Conservation (phyloP, 2,888 invertebrate species). For the Ethmia dodecea region DNA sequence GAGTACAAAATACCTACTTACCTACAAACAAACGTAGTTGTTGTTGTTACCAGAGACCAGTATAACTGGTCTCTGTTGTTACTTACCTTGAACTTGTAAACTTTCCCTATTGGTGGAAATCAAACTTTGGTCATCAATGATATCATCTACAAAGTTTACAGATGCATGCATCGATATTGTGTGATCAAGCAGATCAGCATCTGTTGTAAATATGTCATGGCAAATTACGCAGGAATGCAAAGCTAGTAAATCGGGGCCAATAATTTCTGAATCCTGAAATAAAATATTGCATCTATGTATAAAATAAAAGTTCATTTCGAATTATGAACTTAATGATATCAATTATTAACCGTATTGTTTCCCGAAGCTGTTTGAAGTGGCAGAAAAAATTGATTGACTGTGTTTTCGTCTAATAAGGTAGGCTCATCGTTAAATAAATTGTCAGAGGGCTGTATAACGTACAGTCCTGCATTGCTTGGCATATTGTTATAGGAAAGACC, state of each 20-base stretch:
- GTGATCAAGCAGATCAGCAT: slow-evolving; percentile 60
- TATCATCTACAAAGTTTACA: slow-evolving; percentile 16
- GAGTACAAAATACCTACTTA: too few relatives aligned
- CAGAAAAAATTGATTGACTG: slow-evolving; percentile 62
- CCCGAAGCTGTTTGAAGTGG: slow-evolving; percentile 39
- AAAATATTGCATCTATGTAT: too few relatives aligned
- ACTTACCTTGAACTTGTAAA: too few relatives aligned
- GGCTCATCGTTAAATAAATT: slow-evolving; percentile 54
- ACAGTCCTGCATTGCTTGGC: slow-evolving; percentile 34
- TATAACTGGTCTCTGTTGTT: too few relatives aligned
- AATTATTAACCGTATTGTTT: slow-evolving; percentile 8
- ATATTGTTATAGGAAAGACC: slow-evolving; percentile 25
- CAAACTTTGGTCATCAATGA: too few relatives aligned
- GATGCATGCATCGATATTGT: slow-evolving; percentile 60
- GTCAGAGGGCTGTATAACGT: slow-evolving; percentile 42
- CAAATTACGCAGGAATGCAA: slow-evolving; percentile 63
- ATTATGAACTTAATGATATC: neutral
- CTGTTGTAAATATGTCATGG: slow-evolving; percentile 65
- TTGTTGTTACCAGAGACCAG: too few relatives aligned
- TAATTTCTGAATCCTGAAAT: slow-evolving; percentile 37
- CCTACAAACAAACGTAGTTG: too few relatives aligned
- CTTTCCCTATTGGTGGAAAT: too few relatives aligned
- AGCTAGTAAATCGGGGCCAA: slow-evolving; percentile 52
- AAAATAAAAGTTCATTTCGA: neutral
- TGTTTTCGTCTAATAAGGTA: slow-evolving; percentile 59